Evolutionary conservation across 2,797 vertebrate genomes (phyloP).

Genomic region (Chrysocyon brachyurus): DNA sequence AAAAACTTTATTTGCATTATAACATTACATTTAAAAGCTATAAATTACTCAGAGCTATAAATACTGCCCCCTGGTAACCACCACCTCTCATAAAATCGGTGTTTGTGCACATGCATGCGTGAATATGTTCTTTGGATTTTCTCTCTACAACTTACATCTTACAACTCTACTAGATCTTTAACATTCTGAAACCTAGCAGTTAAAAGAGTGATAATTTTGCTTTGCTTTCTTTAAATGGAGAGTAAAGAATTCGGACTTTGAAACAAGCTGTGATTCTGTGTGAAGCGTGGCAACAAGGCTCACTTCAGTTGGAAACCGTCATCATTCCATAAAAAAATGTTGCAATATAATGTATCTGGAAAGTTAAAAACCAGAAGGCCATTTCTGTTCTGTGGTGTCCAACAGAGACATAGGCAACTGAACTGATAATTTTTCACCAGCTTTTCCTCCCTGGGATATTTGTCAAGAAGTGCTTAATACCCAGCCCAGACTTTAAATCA

Average conservation of each 20-base stretch:
- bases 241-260: background rate
- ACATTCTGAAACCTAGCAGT: background rate
- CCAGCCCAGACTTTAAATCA: background rate
- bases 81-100: slow-evolving; percentile 86
- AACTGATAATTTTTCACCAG: background rate
- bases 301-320: background rate
- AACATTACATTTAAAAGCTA: slow-evolving; percentile 87
- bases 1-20: slow-evolving; percentile 87
- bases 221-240: slow-evolving; percentile 49
- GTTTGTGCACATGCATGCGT: accelerated
- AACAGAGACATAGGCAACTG: background rate
- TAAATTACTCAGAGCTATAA: slow-evolving; percentile 89
- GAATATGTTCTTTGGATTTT: slow-evolving; percentile 73
- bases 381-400: background rate
- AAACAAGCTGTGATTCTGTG: background rate
- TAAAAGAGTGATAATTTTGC: slow-evolving; percentile 45
- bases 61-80: slow-evolving; percentile 82
- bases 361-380: background rate
- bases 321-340: background rate
- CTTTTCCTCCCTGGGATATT: background rate
- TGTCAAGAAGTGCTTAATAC: background rate
- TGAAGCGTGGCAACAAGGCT: background rate
- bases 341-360: background rate
- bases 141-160: slow-evolving; percentile 56
- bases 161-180: slow-evolving; percentile 76